Evolutionary conservation across 2,888 invertebrate species (phyloP).

Genomic region (Erebia palarica): DNA sequence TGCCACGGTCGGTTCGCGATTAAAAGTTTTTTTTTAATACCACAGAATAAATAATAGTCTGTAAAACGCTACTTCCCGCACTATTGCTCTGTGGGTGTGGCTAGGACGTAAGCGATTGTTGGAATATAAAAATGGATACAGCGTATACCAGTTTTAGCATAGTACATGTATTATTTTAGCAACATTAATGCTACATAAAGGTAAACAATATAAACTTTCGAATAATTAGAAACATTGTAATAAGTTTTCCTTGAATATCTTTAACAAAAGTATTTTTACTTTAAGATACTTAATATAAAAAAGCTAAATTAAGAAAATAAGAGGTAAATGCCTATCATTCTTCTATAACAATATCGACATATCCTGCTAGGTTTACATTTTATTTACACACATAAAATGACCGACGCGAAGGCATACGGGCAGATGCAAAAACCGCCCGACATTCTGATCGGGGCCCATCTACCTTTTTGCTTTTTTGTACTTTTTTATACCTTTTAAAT

Average conservation of each 20-base stretch:
- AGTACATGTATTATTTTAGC: not conserved
- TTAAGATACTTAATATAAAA: too few relatives aligned
- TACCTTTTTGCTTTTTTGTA: constrained; percentile 46
- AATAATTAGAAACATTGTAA: too few relatives aligned
- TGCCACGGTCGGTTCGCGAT: constrained; percentile 62
- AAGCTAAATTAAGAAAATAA: too few relatives aligned
- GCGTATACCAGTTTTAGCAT: too few relatives aligned
- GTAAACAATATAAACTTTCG: too few relatives aligned
- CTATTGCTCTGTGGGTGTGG: constrained; percentile 55
- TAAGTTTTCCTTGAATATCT: too few relatives aligned
- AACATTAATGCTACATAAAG: too few relatives aligned
- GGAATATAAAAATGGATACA: constrained; percentile 26
- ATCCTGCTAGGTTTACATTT: constrained; percentile 9
- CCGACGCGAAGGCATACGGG: constrained; percentile 34
- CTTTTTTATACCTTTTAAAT: constrained; percentile 47
- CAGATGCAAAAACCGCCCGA: constrained; percentile 52
- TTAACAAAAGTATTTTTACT: too few relatives aligned
- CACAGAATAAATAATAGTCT: constrained; percentile 24
- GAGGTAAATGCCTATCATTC: too few relatives aligned
- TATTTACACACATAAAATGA: constrained; percentile 24
- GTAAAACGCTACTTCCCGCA: constrained; percentile 55
- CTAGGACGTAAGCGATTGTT: constrained; percentile 41
- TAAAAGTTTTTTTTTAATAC: constrained; percentile 54
- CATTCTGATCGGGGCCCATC: constrained; percentile 53
- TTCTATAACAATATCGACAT: not conserved